Conservation (phyloP, 2,113 vertebrate genomes). For the Phrynosoma blainvillii region DNA sequence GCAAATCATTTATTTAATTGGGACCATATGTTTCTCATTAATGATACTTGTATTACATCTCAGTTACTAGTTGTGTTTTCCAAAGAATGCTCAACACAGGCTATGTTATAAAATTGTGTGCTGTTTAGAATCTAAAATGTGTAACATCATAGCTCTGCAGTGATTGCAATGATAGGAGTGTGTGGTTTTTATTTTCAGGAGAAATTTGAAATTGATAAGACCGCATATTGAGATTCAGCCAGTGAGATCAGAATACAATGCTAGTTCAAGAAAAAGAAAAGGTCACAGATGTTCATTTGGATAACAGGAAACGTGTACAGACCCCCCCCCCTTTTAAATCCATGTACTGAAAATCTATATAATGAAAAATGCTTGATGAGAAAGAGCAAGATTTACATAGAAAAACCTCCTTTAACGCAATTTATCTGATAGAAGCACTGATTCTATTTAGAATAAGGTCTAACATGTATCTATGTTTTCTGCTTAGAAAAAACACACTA, state of each 20-base stretch:
- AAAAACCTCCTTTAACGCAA: not conserved
- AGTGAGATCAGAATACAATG: not conserved
- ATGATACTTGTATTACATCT: slow-evolving; percentile 49
- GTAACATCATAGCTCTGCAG: not conserved
- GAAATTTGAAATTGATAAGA: slow-evolving; percentile 11
- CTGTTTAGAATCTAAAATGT: slow-evolving; percentile 38
- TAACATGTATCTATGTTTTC: not conserved
- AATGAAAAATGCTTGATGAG: not conserved
- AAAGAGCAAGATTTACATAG: not conserved
- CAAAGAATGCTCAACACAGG: slow-evolving; percentile 50
- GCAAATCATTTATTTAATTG: slow-evolving; percentile 44
- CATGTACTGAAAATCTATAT: not conserved
- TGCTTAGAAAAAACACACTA: no score
- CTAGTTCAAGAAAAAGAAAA: slow-evolving; percentile 18
- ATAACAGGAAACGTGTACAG: not conserved
- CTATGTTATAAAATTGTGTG: slow-evolving; percentile 40
- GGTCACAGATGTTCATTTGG: not conserved
- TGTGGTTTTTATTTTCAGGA: slow-evolving; percentile 27
- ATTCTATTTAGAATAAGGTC: not conserved
- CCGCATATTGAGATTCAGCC: slow-evolving; percentile 41
- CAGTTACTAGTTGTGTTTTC: slow-evolving; percentile 32
- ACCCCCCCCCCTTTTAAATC: not conserved
- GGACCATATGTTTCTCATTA: slow-evolving; percentile 66
- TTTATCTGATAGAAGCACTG: not conserved
- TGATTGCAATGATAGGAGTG: not conserved